Percentiles rank a stretch among this genome's conserved stretches.
These are phyloP conservation scores for Pseudorhiza aurosa DNA, from an alignment of 30 jellyfish, hydroid and myxozoan species.

Conservation along the genomic window DNA sequence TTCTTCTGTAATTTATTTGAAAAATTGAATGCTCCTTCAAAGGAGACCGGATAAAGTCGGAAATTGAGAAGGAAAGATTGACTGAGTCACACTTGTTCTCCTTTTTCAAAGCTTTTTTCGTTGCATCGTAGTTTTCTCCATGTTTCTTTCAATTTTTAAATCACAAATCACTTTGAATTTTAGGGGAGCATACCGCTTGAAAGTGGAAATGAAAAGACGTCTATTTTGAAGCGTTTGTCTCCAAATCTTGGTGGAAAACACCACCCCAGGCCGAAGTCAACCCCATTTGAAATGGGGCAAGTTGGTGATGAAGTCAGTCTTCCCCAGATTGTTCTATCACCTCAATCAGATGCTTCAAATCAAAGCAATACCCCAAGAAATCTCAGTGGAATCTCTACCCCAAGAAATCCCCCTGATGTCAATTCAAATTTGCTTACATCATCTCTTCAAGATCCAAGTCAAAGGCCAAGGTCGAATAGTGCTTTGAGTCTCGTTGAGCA, in stretches of 20 bases:
- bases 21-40: too few relatives aligned
- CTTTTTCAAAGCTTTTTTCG: too few relatives aligned
- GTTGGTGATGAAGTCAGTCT: constrained; percentile 17
- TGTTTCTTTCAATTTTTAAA: too few relatives aligned
- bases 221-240: constrained; percentile 48
- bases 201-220: constrained; percentile 23
- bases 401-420: constrained; percentile 24
- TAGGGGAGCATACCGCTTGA: constrained; percentile 3
- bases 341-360: constrained; percentile 54
- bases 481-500: constrained; percentile 73
- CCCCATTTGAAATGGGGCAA: constrained; percentile 55
- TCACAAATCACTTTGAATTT: background rate
- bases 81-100: too few relatives aligned
- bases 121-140: too few relatives aligned
- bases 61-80: too few relatives aligned
- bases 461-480: constrained; percentile 60
- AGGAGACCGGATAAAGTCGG: too few relatives aligned
- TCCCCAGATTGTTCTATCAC: constrained; percentile 67
- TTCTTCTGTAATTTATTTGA: too few relatives aligned
- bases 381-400: constrained; percentile 33
- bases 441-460: background rate
- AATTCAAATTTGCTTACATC: constrained; percentile 29
- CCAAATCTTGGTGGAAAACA: constrained; percentile 38
- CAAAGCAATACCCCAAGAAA: constrained; percentile 32
- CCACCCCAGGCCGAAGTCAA: constrained; percentile 65